phyloP scores from a whole-genome alignment of 2,797 vertebrate species.

The Falco novaeseelandiae region DNA sequence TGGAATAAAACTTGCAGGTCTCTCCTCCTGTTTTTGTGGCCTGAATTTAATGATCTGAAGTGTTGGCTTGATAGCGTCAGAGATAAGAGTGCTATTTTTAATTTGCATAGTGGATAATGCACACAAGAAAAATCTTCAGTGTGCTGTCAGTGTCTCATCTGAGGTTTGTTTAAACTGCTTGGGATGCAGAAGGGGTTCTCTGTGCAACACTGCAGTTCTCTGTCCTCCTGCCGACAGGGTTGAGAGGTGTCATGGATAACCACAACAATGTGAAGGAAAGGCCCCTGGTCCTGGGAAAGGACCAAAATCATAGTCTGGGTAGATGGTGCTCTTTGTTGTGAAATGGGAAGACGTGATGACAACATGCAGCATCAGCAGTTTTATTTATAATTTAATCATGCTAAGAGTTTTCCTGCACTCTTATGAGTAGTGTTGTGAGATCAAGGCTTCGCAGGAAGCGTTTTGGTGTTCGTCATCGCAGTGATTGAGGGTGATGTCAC shows the following conservation, averaged over 20 bases:
- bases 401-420: neutral
- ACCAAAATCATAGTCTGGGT: neutral
- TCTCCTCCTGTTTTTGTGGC: neutral
- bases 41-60: constrained; percentile 22
- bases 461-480: accelerated
- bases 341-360: neutral
- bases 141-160: neutral
- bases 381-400: neutral
- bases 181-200: neutral
- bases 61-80: constrained; percentile 10
- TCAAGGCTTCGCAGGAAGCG: neutral
- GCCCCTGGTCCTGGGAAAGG: neutral
- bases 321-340: neutral
- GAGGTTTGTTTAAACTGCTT: neutral
- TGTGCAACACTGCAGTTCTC: neutral
- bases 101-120: neutral
- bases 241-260: neutral
- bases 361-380: neutral
- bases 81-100: constrained; percentile 37
- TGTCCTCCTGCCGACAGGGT: neutral
- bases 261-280: neutral
- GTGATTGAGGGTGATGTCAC: neutral
- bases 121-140: neutral
- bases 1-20: neutral
- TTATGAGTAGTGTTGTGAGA: neutral